Conservation (phyloP, 2,888 invertebrate species). For the Acrocyrtus sp. region DNA sequence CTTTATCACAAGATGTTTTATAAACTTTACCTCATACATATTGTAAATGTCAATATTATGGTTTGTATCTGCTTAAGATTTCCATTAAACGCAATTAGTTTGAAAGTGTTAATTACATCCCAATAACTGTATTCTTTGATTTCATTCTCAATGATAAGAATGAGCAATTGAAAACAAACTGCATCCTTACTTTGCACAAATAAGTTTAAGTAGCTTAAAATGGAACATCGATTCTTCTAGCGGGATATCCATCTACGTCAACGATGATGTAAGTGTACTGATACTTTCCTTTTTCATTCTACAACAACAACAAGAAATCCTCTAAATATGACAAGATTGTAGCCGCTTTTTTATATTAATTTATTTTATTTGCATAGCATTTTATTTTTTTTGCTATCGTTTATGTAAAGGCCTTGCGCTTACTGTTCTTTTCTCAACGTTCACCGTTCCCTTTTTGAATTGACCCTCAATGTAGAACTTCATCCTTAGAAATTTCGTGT, state of each 20-base stretch:
- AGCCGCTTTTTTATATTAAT: neutral
- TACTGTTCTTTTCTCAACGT: conserved; percentile 78
- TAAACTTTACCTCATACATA: too few species aligned
- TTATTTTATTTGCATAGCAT: neutral
- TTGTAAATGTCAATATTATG: too few species aligned
- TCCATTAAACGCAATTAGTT: conserved; percentile 67
- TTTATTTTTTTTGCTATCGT: too few species aligned
- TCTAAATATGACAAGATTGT: too few species aligned
- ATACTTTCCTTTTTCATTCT: conserved; percentile 81
- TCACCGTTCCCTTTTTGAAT: conserved; percentile 82
- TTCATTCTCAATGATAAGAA: conserved; percentile 56
- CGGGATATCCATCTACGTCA: conserved; percentile 81
- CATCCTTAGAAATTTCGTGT: conserved; percentile 84
- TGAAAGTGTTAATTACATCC: too few species aligned
- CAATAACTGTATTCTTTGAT: conserved; percentile 65
- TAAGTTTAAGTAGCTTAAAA: conserved; percentile 64
- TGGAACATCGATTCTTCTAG: conserved; percentile 73
- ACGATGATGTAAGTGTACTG: conserved; percentile 86
- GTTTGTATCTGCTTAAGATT: too few species aligned
- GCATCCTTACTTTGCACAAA: conserved; percentile 27
- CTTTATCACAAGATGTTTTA: too few species aligned
- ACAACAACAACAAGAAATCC: conserved; percentile 65
- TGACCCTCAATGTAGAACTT: conserved; percentile 89
- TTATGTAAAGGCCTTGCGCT: too few species aligned
- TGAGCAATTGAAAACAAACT: conserved; percentile 51